Conservation (phyloP, 2,797 vertebrate species). For the Sebastes matsubarae region DNA sequence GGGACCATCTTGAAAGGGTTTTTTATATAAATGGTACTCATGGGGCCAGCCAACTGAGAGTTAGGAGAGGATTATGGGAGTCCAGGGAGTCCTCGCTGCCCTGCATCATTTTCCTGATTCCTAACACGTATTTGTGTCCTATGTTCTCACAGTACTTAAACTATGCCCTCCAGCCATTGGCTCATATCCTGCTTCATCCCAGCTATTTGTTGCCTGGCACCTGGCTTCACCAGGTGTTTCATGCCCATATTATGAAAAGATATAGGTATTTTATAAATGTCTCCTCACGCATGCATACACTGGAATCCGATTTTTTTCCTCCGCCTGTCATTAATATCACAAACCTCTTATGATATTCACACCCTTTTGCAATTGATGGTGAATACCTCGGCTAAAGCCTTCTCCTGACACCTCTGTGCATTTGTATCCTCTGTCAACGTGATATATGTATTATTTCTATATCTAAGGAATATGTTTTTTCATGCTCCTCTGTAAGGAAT, state of each 20-base stretch:
- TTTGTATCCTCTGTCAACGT: background rate
- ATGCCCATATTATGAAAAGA: background rate
- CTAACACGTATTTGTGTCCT: background rate
- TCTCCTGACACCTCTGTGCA: background rate
- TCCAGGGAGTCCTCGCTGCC: background rate
- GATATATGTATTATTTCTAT: background rate
- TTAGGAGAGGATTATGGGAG: conserved; percentile 40
- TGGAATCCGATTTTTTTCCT: conserved; percentile 16
- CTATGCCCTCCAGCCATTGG: conserved; percentile 17
- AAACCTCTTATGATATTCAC: background rate
- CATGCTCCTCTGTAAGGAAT: background rate
- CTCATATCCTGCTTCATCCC: conserved; percentile 14
- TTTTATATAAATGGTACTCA: conserved; percentile 37
- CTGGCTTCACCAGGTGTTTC: conserved; percentile 40
- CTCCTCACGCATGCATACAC: background rate
- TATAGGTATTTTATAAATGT: conserved; percentile 4
- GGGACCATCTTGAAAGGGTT: conserved; percentile 26
- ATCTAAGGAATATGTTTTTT: background rate
- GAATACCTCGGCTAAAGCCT: background rate
- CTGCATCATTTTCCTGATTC: background rate
- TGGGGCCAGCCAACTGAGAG: conserved; percentile 11
- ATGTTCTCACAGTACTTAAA: conserved; percentile 26
- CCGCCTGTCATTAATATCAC: background rate
- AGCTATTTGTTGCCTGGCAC: conserved; percentile 33
- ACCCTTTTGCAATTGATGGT: background rate